A percentile compares a stretch with the other conserved stretches of the same genome.
These are phyloP conservation scores for Chauna torquata DNA, from an alignment of 2,113 vertebrate species.

Conservation along the genomic window DNA sequence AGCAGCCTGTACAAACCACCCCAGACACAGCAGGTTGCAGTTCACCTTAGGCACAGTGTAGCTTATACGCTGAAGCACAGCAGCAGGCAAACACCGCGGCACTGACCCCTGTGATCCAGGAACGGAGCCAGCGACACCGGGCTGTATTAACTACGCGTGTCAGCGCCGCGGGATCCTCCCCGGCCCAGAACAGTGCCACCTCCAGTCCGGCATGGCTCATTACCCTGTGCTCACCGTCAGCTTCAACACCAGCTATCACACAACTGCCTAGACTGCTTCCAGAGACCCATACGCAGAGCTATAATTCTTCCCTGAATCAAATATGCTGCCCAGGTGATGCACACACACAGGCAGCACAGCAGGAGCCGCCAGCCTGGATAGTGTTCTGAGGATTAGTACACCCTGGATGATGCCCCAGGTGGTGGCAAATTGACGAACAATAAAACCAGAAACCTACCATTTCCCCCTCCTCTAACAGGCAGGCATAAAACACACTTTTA, in stretches of 20 bases:
- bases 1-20: not conserved
- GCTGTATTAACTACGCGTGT: fast-evolving
- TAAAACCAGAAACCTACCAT: not conserved
- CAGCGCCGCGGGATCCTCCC: not conserved
- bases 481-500: not conserved
- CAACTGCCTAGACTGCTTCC: not conserved
- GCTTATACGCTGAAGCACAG: not conserved
- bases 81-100: not conserved
- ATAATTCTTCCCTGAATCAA: not conserved
- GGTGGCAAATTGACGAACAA: not conserved
- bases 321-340: fast-evolving
- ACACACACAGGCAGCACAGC: not conserved
- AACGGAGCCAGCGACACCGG: not conserved
- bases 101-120: not conserved
- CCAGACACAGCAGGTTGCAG: not conserved
- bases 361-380: not conserved
- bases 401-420: not conserved
- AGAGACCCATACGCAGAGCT: not conserved
- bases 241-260: not conserved
- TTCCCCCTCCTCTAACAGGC: not conserved
- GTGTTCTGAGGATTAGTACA: fast-evolving
- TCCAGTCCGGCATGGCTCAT: not conserved
- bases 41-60: not conserved
- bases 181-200: not conserved
- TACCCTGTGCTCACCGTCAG: not conserved